Conservation (phyloP, 2,113 vertebrate genomes). For the Gallinago media region DNA sequence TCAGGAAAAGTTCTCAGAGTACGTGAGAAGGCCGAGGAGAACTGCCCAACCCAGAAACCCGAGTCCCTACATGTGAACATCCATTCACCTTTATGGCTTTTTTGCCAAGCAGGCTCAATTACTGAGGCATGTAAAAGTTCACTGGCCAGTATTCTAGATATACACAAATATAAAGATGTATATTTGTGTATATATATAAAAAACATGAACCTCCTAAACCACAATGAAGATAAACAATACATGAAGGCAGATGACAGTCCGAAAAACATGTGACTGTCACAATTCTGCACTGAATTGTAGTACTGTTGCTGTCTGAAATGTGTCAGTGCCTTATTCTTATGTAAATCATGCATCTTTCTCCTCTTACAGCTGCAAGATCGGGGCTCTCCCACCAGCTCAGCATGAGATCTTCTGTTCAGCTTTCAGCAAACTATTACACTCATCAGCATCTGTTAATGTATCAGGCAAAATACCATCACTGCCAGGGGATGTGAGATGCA, state of each 20-base stretch:
- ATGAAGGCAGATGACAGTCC: not conserved
- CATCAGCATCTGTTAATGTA: not conserved
- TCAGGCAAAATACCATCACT: not conserved
- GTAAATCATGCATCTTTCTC: constrained; percentile 3
- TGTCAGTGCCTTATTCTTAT: not conserved
- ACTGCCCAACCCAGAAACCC: not conserved
- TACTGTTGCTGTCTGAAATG: constrained; percentile 19
- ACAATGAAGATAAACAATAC: not conserved
- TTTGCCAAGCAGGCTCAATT: not conserved
- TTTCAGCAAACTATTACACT: not conserved
- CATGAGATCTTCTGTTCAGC: constrained; percentile 14
- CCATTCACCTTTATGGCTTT: not conserved
- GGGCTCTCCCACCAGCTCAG: not conserved
- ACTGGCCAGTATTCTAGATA: not conserved
- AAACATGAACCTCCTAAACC: not conserved
- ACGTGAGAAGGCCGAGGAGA: not conserved
- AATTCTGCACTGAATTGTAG: constrained; percentile 15
- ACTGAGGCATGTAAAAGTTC: not conserved
- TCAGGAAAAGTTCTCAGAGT: not conserved
- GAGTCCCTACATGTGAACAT: not conserved
- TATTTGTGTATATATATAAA: not conserved
- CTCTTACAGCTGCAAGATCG: not conserved
- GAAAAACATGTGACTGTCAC: not conserved
- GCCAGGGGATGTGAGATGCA: not conserved
- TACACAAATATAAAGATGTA: not conserved